Evolutionary conservation across 2,888 invertebrate genomes (phyloP), one percentile per base, ranked within the genome.

Genomic region (Seladonia tumulorum): DNA sequence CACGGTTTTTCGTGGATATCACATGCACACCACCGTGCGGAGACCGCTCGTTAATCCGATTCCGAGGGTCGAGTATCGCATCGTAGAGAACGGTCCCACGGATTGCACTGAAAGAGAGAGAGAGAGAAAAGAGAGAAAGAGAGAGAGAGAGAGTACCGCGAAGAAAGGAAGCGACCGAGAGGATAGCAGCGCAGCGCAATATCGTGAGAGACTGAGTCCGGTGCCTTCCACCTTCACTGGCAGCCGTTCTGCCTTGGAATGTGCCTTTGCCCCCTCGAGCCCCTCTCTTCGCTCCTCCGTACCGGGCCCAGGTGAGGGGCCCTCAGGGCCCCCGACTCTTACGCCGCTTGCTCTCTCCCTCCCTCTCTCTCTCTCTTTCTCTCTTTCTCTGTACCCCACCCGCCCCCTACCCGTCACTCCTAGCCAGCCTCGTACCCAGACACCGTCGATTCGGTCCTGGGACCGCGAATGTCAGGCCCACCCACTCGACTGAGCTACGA

Each of bases 171-270:
- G 79, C 79, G 25, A 79, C 82, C 78, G 80, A 22, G 75, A 39
- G 70, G 82, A 85, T 82, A 83, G 76, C 35, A 84, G 57, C 89
- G 53, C 81, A 76, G 82, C 82, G 82, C 83, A 83, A 90, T 88
- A 89, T 88, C 91, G 89, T 89, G 89, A 87, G 90, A 89, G 90
- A 89, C 88, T 89, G 90, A 77, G 76, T 89, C 85, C 39, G 90
- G 86, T 90, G 86, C 87, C 87, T 89, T 90, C 93, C 92, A 92
- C 93, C 93, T 94, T 93, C 90, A 93, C 93, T 91, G 92, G 90
- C 92, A 90, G 93, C 90, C 93, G 93, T 93, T 93, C 93, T 91
- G 91, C 91, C 92, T 93, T 94, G 94, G 94, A 94, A 94, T 94
- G 94, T 93, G 94, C 93, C 92, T 93, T 91, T 90, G 92, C 90